Percentiles rank a stretch among this genome's conserved stretches.
Evolutionary conservation across 2,888 invertebrate species (phyloP).

Genomic region (Steinernema hermaphroditum): DNA sequence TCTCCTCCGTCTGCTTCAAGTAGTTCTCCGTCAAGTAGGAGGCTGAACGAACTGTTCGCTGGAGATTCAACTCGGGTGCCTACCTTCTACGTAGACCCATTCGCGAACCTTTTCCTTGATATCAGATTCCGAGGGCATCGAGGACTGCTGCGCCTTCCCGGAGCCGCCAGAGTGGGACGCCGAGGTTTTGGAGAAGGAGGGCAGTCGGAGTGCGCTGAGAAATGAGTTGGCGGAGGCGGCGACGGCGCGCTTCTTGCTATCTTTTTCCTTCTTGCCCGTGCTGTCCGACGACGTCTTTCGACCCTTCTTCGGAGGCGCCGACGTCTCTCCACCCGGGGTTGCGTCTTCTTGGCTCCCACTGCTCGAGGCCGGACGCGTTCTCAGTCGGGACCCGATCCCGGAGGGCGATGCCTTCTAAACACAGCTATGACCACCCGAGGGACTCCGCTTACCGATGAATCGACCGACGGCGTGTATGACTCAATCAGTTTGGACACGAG

Average conservation of each 20-base stretch:
- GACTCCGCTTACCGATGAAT: neutral
- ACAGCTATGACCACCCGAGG: neutral
- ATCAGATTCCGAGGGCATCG: neutral
- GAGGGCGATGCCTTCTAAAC: neutral
- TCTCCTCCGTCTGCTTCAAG: neutral
- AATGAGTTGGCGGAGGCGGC: conserved; percentile 36
- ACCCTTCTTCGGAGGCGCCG: conserved; percentile 15
- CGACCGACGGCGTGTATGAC: too few relatives aligned
- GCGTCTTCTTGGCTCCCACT: neutral
- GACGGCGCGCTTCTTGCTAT: conserved; percentile 37
- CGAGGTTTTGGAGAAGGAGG: conserved; percentile 35
- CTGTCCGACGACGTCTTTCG: conserved; percentile 9
- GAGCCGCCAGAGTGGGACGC: conserved; percentile 8
- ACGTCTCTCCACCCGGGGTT: too few relatives aligned
- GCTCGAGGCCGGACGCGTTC: conserved; percentile 7
- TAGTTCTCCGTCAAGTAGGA: conserved; percentile 15
- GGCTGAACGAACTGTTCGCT: conserved; percentile 1
- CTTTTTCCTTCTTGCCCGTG: conserved; percentile 38
- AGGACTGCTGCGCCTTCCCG: neutral
- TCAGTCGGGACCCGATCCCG: neutral
- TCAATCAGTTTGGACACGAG: neutral
- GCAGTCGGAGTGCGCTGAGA: conserved; percentile 43
- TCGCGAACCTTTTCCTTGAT: conserved; percentile 39
- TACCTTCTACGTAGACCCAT: conserved; percentile 44
- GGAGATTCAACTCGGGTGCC: neutral